Evolutionary conservation across 2,797 vertebrate genomes (phyloP).

Genomic region (Sebastiscus albofasciatus): DNA sequence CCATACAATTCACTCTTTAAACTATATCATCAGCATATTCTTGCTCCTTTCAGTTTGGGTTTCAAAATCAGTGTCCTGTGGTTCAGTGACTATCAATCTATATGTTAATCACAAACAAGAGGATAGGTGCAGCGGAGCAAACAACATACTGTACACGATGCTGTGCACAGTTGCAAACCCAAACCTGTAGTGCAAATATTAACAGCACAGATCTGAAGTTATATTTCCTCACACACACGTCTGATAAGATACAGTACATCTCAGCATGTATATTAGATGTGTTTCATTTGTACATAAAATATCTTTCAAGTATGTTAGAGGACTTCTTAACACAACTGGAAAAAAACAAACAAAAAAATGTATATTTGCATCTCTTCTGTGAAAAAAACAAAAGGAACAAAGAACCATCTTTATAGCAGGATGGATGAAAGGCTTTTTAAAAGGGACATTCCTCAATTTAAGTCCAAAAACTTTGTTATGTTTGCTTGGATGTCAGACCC

Average conservation of each 20-base stretch:
- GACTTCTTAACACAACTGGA: slow-evolving; percentile 25
- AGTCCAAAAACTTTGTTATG: background rate
- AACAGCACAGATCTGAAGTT: slow-evolving; percentile 6
- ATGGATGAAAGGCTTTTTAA: slow-evolving; percentile 13
- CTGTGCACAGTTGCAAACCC: slow-evolving; percentile 19
- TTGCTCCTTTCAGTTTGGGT: background rate
- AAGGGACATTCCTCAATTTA: slow-evolving; percentile 12
- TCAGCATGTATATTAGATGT: slow-evolving; percentile 15
- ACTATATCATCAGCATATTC: background rate
- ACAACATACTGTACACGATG: background rate
- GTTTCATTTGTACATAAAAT: slow-evolving; percentile 35
- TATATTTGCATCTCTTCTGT: slow-evolving; percentile 30
- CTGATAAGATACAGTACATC: slow-evolving; percentile 21
- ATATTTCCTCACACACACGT: background rate
- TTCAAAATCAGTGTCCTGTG: background rate
- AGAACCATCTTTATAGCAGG: background rate
- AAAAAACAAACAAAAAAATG: background rate
- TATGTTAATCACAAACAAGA: slow-evolving; percentile 30
- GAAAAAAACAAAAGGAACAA: slow-evolving; percentile 11
- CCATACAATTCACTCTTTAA: slow-evolving; percentile 6
- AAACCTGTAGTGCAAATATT: slow-evolving; percentile 12
- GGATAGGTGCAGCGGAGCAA: slow-evolving; percentile 22
- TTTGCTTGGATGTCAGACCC: background rate
- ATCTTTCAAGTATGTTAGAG: slow-evolving; percentile 69
- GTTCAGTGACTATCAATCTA: slow-evolving; percentile 8